phyloP scores from a whole-genome alignment of 2,113 vertebrate species.

The Perognathus longimembris region DNA sequence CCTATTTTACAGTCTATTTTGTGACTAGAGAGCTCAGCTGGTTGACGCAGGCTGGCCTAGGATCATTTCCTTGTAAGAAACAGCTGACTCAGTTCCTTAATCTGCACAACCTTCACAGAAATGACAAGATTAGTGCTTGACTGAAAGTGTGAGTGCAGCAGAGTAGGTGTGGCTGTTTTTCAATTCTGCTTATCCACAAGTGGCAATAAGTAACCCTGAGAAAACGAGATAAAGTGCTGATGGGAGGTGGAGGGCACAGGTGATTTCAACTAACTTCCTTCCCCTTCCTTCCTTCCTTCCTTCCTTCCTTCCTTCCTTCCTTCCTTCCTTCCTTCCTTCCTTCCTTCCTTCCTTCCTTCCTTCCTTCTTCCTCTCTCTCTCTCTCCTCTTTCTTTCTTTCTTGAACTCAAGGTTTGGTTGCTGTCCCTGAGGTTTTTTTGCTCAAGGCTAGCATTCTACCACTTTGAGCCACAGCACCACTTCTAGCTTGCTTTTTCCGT shows the following conservation, averaged over 20 bases:
- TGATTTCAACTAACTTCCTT: neutral
- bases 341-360: no score
- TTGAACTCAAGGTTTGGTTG: no score
- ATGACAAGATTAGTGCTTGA: conserved; percentile 1
- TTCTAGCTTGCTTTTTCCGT: no score
- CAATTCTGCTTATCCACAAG: conserved; percentile 13
- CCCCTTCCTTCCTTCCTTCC: no score
- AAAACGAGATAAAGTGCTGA: neutral
- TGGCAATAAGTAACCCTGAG: neutral
- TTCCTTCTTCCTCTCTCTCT: neutral
- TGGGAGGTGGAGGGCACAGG: neutral
- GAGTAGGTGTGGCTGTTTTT: neutral
- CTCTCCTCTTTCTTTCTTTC: neutral
- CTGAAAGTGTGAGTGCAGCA: neutral
- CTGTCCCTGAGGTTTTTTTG: no score
- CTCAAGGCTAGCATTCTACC: no score
- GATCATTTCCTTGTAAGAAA: neutral
- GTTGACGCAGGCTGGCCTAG: no score
- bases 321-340: neutral
- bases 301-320: neutral
- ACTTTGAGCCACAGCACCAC: no score
- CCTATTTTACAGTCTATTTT: neutral
- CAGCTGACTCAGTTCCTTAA: neutral
- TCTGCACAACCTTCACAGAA: neutral
- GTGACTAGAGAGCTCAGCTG: no score